Conservation (phyloP, 2,113 vertebrate genomes). For the Ptilorrhoa leucosticta region DNA sequence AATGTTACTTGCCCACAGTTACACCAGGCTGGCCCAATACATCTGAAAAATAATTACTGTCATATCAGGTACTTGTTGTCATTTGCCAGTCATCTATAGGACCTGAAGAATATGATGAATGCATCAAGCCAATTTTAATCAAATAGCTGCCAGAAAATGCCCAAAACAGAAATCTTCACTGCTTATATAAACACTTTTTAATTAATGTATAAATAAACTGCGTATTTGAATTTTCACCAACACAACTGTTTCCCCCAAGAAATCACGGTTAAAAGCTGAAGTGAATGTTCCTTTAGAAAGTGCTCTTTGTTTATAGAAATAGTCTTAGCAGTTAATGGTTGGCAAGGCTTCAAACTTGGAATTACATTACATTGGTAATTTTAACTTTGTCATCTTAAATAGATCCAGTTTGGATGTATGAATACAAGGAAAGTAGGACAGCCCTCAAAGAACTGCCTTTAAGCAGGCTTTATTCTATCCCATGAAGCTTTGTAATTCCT, state of each 20-base stretch:
- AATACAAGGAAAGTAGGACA: neutral
- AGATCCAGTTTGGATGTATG: neutral
- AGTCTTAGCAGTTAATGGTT: neutral
- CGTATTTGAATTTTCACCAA: neutral
- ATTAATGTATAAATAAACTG: neutral
- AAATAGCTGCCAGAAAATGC: neutral
- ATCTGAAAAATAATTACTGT: neutral
- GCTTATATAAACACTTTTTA: neutral
- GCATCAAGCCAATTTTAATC: neutral
- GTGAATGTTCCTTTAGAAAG: slow-evolving; percentile 24
- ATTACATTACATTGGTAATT: slow-evolving; percentile 10
- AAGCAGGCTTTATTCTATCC: slow-evolving; percentile 8
- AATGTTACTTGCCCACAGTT: neutral
- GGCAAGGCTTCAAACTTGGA: slow-evolving; percentile 11
- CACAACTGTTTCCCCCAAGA: neutral
- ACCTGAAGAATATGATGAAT: neutral
- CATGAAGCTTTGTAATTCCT: slow-evolving; percentile 47
- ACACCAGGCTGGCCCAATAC: neutral
- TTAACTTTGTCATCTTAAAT: slow-evolving; percentile 45
- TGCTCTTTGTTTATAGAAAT: slow-evolving; percentile 24
- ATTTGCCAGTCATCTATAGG: neutral
- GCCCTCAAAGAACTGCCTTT: neutral
- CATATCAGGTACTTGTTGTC: neutral
- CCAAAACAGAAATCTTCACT: neutral
- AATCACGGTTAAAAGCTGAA: slow-evolving; percentile 18